A percentile compares a stretch with the other conserved stretches of the same genome.
These are phyloP conservation scores for Gopherus flavomarginatus DNA, from an alignment of 2,113 vertebrate species.

Conservation along the genomic window DNA sequence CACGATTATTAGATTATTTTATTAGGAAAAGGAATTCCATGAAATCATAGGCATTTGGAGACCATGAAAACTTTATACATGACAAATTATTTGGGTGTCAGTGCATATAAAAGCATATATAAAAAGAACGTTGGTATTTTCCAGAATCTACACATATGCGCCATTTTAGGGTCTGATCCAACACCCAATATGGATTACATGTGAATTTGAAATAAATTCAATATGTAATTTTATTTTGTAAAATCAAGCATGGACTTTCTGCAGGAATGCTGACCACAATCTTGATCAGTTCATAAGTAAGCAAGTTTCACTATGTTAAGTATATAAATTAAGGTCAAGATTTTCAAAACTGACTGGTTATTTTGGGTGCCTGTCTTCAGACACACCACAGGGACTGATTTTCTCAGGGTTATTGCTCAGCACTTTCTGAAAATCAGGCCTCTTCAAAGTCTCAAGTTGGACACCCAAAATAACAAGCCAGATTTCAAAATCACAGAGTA, in stretches of 20 bases:
- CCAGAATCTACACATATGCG: background rate
- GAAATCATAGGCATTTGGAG: background rate
- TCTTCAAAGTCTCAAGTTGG: constrained; percentile 56
- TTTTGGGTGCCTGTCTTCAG: background rate
- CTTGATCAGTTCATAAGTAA: fast-evolving
- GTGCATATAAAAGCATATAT: background rate
- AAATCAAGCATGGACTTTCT: background rate
- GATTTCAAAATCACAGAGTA: background rate
- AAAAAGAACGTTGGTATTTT: background rate
- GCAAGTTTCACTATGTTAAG: fast-evolving
- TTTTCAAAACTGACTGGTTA: background rate
- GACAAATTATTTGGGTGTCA: fast-evolving
- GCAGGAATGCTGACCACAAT: background rate
- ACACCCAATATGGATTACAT: background rate
- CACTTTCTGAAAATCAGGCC: constrained; percentile 66
- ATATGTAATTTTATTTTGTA: fast-evolving
- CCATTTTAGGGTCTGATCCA: background rate
- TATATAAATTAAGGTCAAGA: fast-evolving
- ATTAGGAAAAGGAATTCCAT: background rate
- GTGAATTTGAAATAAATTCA: fast-evolving
- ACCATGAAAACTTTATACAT: fast-evolving
- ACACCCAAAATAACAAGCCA: constrained; percentile 56
- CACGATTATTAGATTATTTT: background rate
- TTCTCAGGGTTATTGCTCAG: constrained; percentile 49
- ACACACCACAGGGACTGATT: constrained; percentile 21